Evolutionary conservation across 1,140 invertebrate species (phyloP).

Genomic region (Eumaeus atala): DNA sequence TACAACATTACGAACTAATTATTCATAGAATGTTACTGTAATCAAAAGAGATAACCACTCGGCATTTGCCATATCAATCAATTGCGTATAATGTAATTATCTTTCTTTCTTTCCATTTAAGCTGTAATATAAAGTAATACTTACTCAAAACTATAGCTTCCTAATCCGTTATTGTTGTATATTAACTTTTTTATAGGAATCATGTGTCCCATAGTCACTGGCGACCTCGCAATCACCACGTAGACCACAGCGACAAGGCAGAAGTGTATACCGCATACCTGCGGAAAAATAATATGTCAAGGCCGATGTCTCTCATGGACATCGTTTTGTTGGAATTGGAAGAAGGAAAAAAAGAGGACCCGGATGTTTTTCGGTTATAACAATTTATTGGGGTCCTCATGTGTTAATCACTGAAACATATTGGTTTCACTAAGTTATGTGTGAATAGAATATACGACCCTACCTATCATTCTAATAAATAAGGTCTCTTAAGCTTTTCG

Average conservation of each 20-base stretch:
- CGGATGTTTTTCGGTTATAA: constrained; percentile 14
- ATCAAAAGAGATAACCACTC: too few species aligned
- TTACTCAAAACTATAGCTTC: constrained; percentile 63
- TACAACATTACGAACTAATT: too few species aligned
- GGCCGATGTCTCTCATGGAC: constrained; percentile 27
- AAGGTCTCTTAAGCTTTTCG: too few species aligned
- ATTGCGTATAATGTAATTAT: too few species aligned
- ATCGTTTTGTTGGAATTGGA: constrained; percentile 27
- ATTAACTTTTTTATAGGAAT: constrained; percentile 41
- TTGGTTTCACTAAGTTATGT: too few species aligned
- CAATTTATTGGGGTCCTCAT: background rate
- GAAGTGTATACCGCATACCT: constrained; percentile 40
- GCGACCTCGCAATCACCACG: constrained; percentile 29
- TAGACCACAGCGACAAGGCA: constrained; percentile 29
- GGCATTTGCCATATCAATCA: too few species aligned
- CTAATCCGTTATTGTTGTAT: constrained; percentile 53
- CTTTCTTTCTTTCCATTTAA: too few species aligned
- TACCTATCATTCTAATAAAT: too few species aligned
- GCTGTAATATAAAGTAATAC: constrained; percentile 25
- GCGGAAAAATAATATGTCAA: constrained; percentile 45
- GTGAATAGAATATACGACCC: too few species aligned
- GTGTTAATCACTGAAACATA: background rate
- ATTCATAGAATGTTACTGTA: too few species aligned
- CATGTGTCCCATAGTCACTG: constrained; percentile 24
- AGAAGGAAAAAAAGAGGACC: constrained; percentile 20